Evolutionary conservation across 1,140 invertebrate genomes (phyloP).

Genomic region (Meloidogyne exigua): DNA sequence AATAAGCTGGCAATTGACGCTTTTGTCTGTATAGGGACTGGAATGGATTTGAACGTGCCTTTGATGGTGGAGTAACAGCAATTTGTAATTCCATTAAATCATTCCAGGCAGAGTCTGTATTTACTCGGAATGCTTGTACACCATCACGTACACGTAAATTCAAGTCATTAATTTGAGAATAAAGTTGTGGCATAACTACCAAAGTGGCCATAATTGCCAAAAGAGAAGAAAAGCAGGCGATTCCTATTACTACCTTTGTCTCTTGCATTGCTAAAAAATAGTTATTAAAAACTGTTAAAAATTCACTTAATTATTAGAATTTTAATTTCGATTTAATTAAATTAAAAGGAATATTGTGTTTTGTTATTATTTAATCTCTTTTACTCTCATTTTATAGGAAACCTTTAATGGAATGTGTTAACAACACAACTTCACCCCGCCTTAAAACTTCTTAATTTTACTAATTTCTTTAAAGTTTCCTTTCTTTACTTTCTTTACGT

Average conservation of each 20-base stretch:
- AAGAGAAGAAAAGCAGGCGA: slow-evolving; percentile 39
- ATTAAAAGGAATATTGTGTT: not conserved
- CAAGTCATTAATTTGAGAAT: slow-evolving; percentile 39
- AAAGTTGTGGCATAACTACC: slow-evolving; percentile 39
- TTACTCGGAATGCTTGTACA: slow-evolving; percentile 42
- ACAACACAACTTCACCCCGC: not conserved
- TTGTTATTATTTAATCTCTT: not conserved
- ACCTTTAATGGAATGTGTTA: not conserved
- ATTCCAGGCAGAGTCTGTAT: slow-evolving; percentile 50
- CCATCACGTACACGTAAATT: slow-evolving; percentile 38
- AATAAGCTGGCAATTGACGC: slow-evolving; percentile 23
- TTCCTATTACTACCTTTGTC: slow-evolving; percentile 38
- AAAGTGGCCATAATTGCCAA: slow-evolving; percentile 36
- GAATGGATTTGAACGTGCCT: slow-evolving; percentile 49
- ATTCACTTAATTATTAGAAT: not conserved
- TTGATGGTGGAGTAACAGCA: slow-evolving; percentile 43
- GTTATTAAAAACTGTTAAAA: too few relatives aligned
- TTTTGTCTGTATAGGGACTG: slow-evolving; percentile 48
- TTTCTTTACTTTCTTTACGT: not conserved
- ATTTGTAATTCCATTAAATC: slow-evolving; percentile 52
- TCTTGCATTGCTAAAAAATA: slow-evolving; percentile 26
- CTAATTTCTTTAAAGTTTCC: not conserved
- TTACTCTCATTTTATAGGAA: not conserved
- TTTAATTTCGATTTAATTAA: not conserved
- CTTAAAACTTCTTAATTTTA: not conserved